These are phyloP conservation scores for Monochamus saltuarius DNA, from an alignment of 1,140 invertebrate genomes.

Conservation along the genomic window DNA sequence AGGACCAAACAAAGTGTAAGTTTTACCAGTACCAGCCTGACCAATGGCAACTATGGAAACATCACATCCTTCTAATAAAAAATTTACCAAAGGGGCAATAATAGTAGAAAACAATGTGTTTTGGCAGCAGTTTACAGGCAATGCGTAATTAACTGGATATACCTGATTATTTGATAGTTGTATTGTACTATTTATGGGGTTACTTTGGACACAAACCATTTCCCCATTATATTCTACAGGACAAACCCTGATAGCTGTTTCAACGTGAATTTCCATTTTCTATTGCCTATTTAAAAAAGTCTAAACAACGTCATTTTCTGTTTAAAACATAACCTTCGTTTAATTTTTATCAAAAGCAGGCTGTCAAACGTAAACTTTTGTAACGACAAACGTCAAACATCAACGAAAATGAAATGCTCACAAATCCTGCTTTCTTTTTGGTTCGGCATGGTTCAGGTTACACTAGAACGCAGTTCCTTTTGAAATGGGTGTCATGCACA, in stretches of 20 bases:
- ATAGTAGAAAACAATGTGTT: conserved; percentile 52
- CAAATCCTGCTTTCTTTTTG: no score
- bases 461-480: no score
- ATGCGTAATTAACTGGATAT: conserved; percentile 62
- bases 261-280: conserved; percentile 46
- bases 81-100: conserved; percentile 58
- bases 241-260: conserved; percentile 47
- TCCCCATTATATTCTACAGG: conserved; percentile 42
- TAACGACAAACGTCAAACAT: no score
- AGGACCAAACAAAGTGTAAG: conserved; percentile 75
- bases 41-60: conserved; percentile 77
- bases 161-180: conserved; percentile 58
- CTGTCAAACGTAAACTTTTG: no score
- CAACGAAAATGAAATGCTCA: no score
- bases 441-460: no score
- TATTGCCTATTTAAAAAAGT: conserved; percentile 1
- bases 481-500: no score
- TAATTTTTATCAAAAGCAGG: no score
- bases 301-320: not conserved
- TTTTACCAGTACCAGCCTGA: conserved; percentile 75
- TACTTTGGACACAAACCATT: conserved; percentile 57
- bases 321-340: no score
- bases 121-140: conserved; percentile 58
- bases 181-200: conserved; percentile 58
- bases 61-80: conserved; percentile 69